Evolutionary conservation across 1,140 invertebrate genomes (phyloP), one percentile per base, ranked within the genome.

Genomic region (Drosophila rhopaloa): DNA sequence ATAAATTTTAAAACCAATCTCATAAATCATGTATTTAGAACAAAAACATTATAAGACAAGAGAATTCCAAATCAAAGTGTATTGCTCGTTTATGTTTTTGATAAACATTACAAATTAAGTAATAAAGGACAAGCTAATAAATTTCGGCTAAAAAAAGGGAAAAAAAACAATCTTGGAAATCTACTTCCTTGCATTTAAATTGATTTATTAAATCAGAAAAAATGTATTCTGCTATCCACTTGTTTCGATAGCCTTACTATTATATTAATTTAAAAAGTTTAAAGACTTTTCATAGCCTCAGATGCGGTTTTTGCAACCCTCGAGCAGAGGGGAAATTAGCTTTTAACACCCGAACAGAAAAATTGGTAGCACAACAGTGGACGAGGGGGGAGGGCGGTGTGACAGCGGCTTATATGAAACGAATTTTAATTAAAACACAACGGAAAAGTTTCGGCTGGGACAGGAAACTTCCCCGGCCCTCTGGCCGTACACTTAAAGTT

Each of bases 391-490:
- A 10, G 11, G 13, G 55, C 38, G 8, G n/a, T 55, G 43, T 60
- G 67, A 44, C 67, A 73, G 43, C 53, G 74, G 83, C 79, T 88
- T 88, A 79, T 79, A 79, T 82, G 53, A 65, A 82, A 73, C 50
- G 79, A 82, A 73, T 86, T 86, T 79, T 86, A 86, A 86, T 86
- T 86, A 86, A 88, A 86, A 82, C 63, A 79, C 79, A 88, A 72
- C 79, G 65, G 61, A 24, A 86, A 88, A 86, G 70, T 82, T 86
- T 82, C 46, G 75, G 62, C 62, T 68, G 62, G 60, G 50, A 70
- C 72, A 57, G 51, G 60, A 86, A 82, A 84, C 54, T 80, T 84
- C 79, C 38, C 59, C 59, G 51, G 68, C 24, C 13, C 14, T 7
- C 59, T 40, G 47, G 43, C 65, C 58, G 38, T 13, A 43, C 44